Evolutionary conservation across 2,888 invertebrate species (phyloP), one percentile per base, ranked within the genome.

Genomic region (Eupsilia transversa): DNA sequence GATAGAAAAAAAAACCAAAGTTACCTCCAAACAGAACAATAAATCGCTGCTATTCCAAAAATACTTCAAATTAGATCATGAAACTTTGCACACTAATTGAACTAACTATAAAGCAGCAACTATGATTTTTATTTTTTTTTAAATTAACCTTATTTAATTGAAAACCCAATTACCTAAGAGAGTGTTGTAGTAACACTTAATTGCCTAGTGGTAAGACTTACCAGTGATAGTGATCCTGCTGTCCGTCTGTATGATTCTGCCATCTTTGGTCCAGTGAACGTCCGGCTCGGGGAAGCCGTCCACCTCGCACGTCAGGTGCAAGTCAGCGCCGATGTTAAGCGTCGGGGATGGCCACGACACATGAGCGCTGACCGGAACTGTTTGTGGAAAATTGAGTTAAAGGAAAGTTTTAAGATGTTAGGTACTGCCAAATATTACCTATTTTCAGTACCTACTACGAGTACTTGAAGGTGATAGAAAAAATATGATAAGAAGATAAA

Each of bases 191-290:
- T 49, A 54, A 9, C 60, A 20, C 3, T 12, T 43, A 30, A 46
- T 65, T 46, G 52, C 4, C 5, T 1, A 20, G 12, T 17, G 46
- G 12, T 33, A 38, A 12, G 12, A 73, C 80, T 85, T 94, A 98
- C 98, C 97, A 86, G 97, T 97, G 86, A 98, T 97, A 88, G 97
- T 96, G 73, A 97, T 94, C 80, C 97, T 97, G 70, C 97, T 97
- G 72, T 96, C 96, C 43, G 96, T 87, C 49, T 92, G 86, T 23
- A 98, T 89, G 3, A 94, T 96, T 46, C 93, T 92, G 63, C 97
- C 97, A 91, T 99, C 97, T 93, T 98, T 98, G 92, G 97, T 98
- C 99, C 99, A 99, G 76, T 97, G 95, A 5, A 99, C 98, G 82
- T 96, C 96, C 5, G 98, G 98, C 72, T 96, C 94, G 0, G 98